Evolutionary conservation across 2,113 vertebrate genomes (phyloP).

Genomic region (Anolis sagrei): DNA sequence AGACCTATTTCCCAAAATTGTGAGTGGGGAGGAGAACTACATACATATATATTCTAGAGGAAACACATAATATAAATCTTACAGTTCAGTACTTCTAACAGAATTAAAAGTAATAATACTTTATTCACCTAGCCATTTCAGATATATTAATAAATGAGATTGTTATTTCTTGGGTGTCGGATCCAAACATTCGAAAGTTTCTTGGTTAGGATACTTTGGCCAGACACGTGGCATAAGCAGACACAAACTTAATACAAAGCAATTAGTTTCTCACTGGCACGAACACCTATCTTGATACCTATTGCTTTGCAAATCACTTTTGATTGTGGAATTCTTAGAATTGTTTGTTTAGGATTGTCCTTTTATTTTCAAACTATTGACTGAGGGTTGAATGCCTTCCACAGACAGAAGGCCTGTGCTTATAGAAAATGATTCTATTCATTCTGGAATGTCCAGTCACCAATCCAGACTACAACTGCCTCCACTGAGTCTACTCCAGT

Average conservation of each 20-base stretch:
- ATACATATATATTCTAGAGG: too few species aligned
- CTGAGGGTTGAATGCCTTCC: background rate
- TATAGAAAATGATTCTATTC: too few species aligned
- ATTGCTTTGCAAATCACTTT: accelerated
- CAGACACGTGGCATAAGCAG: background rate
- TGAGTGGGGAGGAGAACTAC: too few species aligned
- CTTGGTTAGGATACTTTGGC: background rate
- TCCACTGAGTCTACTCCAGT: too few species aligned
- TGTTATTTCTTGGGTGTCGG: background rate
- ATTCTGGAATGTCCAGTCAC: too few species aligned
- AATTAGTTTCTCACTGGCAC: conserved; percentile 2
- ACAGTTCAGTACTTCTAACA: too few species aligned
- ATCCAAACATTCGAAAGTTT: background rate
- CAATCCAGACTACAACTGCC: too few species aligned
- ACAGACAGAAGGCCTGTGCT: too few species aligned
- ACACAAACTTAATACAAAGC: conserved; percentile 3
- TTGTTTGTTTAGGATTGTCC: background rate
- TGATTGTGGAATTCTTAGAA: conserved; percentile 12
- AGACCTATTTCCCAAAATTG: too few species aligned
- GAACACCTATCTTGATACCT: background rate
- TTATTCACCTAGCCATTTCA: background rate
- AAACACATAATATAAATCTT: background rate
- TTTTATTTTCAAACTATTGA: conserved; percentile 14
- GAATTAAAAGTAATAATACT: background rate
- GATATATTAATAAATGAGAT: background rate